These are phyloP conservation scores for Hycleus phaleratus DNA, from an alignment of 1,140 invertebrate species.

Conservation along the genomic window DNA sequence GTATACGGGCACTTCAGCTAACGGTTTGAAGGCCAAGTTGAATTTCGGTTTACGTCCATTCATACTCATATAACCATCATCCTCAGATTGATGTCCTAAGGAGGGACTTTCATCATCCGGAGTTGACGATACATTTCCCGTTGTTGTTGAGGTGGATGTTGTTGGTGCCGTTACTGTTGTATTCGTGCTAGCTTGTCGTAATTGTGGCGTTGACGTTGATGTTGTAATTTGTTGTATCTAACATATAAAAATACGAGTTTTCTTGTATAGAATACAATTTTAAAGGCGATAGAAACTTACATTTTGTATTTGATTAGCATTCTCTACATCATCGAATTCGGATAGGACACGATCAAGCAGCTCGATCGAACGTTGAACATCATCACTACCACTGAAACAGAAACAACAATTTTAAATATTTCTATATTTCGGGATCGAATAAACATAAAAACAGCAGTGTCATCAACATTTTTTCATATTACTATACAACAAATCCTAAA, in stretches of 20 bases:
- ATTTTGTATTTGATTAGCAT: constrained; percentile 43
- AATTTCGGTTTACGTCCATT: constrained; percentile 71
- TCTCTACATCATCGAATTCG: constrained; percentile 74
- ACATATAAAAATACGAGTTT: no score
- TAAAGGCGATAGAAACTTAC: constrained; percentile 16
- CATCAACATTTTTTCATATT: background rate
- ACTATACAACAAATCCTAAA: background rate
- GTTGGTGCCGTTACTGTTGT: constrained; percentile 32
- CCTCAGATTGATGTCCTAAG: constrained; percentile 72
- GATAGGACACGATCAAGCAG: constrained; percentile 78
- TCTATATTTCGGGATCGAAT: background rate
- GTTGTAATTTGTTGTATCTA: constrained; percentile 35
- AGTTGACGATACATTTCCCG: constrained; percentile 37
- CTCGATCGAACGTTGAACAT: constrained; percentile 75
- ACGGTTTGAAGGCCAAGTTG: constrained; percentile 57
- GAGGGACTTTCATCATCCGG: constrained; percentile 65
- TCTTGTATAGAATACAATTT: background rate
- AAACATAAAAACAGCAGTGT: background rate
- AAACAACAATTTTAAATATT: constrained; percentile 19
- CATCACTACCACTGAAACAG: constrained; percentile 64
- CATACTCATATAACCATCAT: constrained; percentile 85
- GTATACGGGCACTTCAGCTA: constrained; percentile 52
- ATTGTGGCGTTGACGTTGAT: constrained; percentile 34
- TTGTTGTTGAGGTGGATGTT: background rate
- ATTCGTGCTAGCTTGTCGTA: constrained; percentile 40